phyloP scores from a whole-genome alignment of 2,888 invertebrate species.

The Hypercompe scribonia region DNA sequence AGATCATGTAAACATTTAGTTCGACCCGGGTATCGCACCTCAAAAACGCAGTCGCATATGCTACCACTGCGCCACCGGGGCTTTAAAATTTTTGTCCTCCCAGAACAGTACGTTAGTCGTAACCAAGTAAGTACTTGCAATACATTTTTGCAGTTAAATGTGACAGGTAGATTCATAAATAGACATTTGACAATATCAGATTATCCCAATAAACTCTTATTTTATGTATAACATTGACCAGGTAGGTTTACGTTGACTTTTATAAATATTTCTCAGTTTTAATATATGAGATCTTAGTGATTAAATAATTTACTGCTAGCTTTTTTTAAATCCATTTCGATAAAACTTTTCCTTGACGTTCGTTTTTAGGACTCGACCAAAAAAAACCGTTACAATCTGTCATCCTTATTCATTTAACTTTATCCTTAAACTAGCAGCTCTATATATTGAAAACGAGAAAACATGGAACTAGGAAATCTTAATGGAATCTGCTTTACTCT shows the following conservation, averaged over 20 bases:
- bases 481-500: constrained; percentile 16
- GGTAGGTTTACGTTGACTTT: no score
- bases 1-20: no score
- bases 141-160: not conserved
- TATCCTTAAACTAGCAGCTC: not conserved
- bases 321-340: not conserved
- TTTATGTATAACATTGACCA: no score
- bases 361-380: not conserved
- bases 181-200: not conserved
- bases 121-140: no score
- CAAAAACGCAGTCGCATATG: no score
- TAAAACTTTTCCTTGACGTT: not conserved
- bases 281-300: no score
- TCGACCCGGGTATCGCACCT: no score
- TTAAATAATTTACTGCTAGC: no score
- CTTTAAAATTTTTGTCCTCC: no score
- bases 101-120: no score
- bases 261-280: no score
- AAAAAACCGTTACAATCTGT: not conserved
- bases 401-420: constrained; percentile 1
- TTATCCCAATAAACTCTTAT: not conserved
- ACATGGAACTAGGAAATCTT: constrained; percentile 5
- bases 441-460: not conserved
- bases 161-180: not conserved
- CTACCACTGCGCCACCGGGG: no score